Base-by-base conservation (phyloP, 2,888 invertebrate species). In the Fragum whitleyi region DNA sequence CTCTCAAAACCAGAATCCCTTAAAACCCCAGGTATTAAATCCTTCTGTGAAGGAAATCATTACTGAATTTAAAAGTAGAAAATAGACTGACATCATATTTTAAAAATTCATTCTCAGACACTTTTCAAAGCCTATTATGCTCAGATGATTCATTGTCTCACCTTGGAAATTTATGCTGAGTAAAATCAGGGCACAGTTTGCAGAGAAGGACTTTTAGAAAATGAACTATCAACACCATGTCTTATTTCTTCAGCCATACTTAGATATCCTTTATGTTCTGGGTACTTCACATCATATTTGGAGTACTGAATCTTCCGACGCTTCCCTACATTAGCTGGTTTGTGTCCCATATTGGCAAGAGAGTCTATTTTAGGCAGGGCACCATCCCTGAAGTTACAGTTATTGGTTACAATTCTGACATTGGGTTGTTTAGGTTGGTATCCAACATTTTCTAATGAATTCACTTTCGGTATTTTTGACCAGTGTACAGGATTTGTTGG, bases 381-480 rank as follows among this genome's bases (percentile, higher is more conserved):
- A 47, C 69, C 80, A 14, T 84, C 84, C 16, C 71, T 78, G 67
- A 80, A 88, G 53, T 87, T 70, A 14, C 79, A 51, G 39, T 65
- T 71, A 16, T 81, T 74, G 16, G 74, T 77, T 6, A 70, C 75
- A 19, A 85, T 79, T 62, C 69, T 77, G 14, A 79, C 75, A 75
- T 79, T 71, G 26, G 77, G 75, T 36, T 61, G 77, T 36, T 96
- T 96, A 0, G 98, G 97, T 80, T 95, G 95, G 91, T 98, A 98
- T 83, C 96, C 96, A 3, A 92, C 91, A 81, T 98, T 97, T 75
- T 83, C 79, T 62, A 86, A 53, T 16, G 86, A 86, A 32, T 80
- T 83, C 14, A 86, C 78, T 67, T 83, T 83, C 0, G 86, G 83
- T 23, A 81, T 79, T 65, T 85, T 83, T 11, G 81, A 53, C 86